Conservation (phyloP, 1,140 invertebrate genomes). For the Meteorus sp. region DNA sequence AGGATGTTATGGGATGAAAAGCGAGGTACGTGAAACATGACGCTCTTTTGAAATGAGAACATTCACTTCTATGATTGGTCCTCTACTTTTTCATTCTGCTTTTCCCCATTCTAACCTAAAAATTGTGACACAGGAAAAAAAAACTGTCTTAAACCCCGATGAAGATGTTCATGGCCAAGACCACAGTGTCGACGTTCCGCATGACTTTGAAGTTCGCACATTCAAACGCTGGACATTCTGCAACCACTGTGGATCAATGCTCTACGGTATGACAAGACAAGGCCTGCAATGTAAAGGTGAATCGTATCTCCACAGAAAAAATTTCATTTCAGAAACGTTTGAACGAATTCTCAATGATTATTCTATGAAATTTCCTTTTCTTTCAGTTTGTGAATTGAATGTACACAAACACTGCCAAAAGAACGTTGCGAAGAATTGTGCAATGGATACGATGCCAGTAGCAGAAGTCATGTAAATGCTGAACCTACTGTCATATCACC, state of each 20-base stretch:
- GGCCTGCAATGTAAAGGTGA: slow-evolving; percentile 95
- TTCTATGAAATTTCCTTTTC: slow-evolving; percentile 8
- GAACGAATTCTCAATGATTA: too few species aligned
- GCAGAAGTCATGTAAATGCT: slow-evolving; percentile 88
- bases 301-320: slow-evolving; percentile 18
- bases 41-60: slow-evolving; percentile 8
- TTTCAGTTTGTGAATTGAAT: slow-evolving; percentile 89
- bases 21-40: slow-evolving; percentile 78
- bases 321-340: too few species aligned
- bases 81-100: slow-evolving; percentile 27
- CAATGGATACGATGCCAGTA: slow-evolving; percentile 96
- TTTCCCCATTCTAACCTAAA: slow-evolving; percentile 31
- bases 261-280: slow-evolving; percentile 96
- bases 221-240: slow-evolving; percentile 99
- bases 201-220: slow-evolving; percentile 90
- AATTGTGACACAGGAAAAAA: slow-evolving; percentile 30
- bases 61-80: slow-evolving; percentile 20
- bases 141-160: slow-evolving; percentile 53
- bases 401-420: slow-evolving; percentile 98
- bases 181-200: slow-evolving; percentile 98
- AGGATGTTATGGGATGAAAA: slow-evolving; percentile 94
- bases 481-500: slow-evolving; percentile 90
- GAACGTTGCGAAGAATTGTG: slow-evolving; percentile 99
- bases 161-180: slow-evolving; percentile 69
- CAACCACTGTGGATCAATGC: slow-evolving; percentile 96